phyloP scores from a whole-genome alignment of 1,140 invertebrate genomes.

The Arion vulgaris region DNA sequence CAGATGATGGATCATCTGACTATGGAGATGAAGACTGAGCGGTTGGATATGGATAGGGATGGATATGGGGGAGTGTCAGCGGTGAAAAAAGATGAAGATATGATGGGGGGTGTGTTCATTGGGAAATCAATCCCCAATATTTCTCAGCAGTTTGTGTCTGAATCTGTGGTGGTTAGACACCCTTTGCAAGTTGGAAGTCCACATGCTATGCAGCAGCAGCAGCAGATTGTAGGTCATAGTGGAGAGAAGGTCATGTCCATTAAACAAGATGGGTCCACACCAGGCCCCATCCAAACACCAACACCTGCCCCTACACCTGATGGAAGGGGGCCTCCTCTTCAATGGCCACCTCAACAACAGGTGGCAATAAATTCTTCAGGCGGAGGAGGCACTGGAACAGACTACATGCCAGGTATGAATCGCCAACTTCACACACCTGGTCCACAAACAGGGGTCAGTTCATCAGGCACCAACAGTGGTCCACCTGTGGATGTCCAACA shows the following conservation, averaged over 20 bases:
- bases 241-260: conserved; percentile 19
- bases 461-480: conserved; percentile 1
- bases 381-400: conserved; percentile 9
- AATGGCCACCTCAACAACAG: conserved; percentile 32
- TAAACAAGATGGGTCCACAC: conserved; percentile 32
- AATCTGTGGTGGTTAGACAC: conserved; percentile 36
- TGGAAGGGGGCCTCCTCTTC: neutral
- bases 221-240: conserved; percentile 10
- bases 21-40: conserved; percentile 39
- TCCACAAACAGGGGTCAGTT: conserved; percentile 1
- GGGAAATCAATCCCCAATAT: conserved; percentile 33
- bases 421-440: conserved; percentile 34
- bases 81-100: conserved; percentile 26
- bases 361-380: conserved; percentile 22
- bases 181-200: conserved; percentile 30
- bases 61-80: conserved; percentile 20
- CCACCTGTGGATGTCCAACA: conserved; percentile 25
- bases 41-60: conserved; percentile 28
- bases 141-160: conserved; percentile 34
- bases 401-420: conserved; percentile 32
- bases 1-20: conserved; percentile 23
- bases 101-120: conserved; percentile 11
- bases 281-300: conserved; percentile 28
- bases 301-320: conserved; percentile 22
- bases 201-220: conserved; percentile 2